Percentiles rank a stretch among this genome's conserved stretches.
These are phyloP conservation scores for Phylloscopus trochiloides DNA, from an alignment of 2,113 vertebrate genomes.

Conservation along the genomic window DNA sequence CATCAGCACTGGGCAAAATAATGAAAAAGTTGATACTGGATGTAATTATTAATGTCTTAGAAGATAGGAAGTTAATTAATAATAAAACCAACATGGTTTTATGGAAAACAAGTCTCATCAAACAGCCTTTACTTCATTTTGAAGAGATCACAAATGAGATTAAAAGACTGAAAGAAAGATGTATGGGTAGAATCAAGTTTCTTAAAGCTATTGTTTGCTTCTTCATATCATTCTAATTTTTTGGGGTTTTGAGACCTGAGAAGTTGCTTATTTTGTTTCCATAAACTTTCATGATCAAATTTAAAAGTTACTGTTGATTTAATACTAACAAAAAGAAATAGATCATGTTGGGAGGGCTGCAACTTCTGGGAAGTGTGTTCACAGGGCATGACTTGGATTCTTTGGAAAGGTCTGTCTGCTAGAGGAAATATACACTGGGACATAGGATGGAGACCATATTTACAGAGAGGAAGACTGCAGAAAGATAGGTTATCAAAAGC, in stretches of 20 bases:
- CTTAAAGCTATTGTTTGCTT: neutral
- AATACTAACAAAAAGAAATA: neutral
- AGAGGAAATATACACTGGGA: neutral
- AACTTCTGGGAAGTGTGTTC: neutral
- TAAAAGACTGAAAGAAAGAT: neutral
- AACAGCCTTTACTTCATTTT: neutral
- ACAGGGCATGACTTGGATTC: neutral
- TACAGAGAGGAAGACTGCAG: neutral
- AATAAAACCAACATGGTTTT: neutral
- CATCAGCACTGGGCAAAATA: neutral
- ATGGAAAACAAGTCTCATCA: neutral
- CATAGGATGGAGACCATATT: neutral
- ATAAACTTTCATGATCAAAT: neutral
- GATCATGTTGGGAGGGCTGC: fast-evolving
- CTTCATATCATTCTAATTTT: neutral
- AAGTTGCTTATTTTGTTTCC: neutral
- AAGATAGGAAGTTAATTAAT: neutral
- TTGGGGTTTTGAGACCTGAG: neutral
- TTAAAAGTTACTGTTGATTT: neutral
- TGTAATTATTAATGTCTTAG: neutral
- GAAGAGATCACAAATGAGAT: neutral
- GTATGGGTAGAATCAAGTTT: neutral
- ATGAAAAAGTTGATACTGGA: neutral
- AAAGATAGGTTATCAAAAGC: neutral
- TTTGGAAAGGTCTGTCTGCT: neutral